Evolutionary conservation across 2,888 invertebrate genomes (phyloP), one percentile per base, ranked within the genome.

Genomic region (Octonoba sinensis): DNA sequence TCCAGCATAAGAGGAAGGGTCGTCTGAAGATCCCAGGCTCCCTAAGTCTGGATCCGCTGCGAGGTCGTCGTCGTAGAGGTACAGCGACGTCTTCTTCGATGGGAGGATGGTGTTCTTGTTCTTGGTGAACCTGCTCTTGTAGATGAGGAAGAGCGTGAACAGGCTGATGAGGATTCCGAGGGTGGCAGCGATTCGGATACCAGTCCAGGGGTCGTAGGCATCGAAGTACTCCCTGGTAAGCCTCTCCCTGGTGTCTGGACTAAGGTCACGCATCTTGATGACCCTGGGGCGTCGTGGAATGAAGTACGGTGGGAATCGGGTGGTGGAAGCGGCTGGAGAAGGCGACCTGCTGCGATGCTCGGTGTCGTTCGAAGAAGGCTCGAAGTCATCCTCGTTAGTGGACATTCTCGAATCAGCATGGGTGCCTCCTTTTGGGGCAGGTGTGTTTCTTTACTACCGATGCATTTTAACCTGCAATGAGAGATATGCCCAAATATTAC

Each of bases 131-230:
- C 93, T 93, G 89, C 95, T 95, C 90, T 96, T 96, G 91, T 95
- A 96, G 85, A 96, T 92, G 86, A 96, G 94, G 87, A 96, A 91
- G 88, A 96, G 93, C 65, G 96, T 95, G 93, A 96, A 96, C 87
- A 96, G 91, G 84, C 94, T 93, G 90, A 96, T 96, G 90, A 96
- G 95, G 86, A 95, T 95, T 87, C 96, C 95, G 71, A 96, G 91
- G 3, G 96, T 96, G 86, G 94, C 94, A 86, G 96, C 96, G 89
- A 96, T 96, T 85, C 96, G 92, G 85, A 96, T 93, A 85, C 96
- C 96, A 87, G 96, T 96, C 95, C 95, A 96, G 89, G 94, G 94
- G 91, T 96, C 95, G 90, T 96, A 96, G 51, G 95, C 94, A 87
- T 93, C 93, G 91, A 95, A 95, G 90, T 94, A 96, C 87, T 93